Percentiles rank a stretch among this genome's conserved stretches.
Conservation (phyloP, 2,797 vertebrate species). For the Intellagama lesueurii region DNA sequence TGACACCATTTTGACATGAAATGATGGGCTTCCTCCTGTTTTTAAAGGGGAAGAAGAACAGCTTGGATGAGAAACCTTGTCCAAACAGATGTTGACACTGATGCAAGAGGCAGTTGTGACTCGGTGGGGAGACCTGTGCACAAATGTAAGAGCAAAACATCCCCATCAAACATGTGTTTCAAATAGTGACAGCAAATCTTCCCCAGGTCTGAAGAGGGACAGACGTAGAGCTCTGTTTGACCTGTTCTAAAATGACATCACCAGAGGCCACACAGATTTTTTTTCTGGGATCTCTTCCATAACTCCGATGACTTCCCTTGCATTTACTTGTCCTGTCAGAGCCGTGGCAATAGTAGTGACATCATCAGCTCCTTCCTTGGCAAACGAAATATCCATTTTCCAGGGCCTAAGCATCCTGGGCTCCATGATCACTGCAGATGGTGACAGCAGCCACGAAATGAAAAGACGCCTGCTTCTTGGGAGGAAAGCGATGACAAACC, state of each 20-base stretch:
- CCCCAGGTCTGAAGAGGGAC: background rate
- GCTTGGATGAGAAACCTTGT: background rate
- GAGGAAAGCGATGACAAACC: no score
- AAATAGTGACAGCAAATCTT: background rate
- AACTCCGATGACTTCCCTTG: background rate
- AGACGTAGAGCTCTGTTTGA: background rate
- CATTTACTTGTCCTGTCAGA: background rate
- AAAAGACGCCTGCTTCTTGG: no score
- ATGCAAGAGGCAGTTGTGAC: background rate
- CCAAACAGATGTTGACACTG: background rate
- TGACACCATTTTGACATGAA: background rate
- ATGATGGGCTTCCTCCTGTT: background rate
- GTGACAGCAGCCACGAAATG: no score
- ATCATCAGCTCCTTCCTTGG: no score
- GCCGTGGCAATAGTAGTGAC: background rate
- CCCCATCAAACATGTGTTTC: background rate
- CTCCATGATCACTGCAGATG: no score
- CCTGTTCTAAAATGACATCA: background rate
- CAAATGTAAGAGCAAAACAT: background rate
- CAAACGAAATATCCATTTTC: no score
- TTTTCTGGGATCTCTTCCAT: no score
- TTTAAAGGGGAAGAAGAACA: background rate
- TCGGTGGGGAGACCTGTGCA: background rate
- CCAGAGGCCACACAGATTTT: background rate
- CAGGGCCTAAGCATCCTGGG: no score